phyloP scores from a whole-genome alignment of 1,140 invertebrate genomes.

The Drosophila insularis region DNA sequence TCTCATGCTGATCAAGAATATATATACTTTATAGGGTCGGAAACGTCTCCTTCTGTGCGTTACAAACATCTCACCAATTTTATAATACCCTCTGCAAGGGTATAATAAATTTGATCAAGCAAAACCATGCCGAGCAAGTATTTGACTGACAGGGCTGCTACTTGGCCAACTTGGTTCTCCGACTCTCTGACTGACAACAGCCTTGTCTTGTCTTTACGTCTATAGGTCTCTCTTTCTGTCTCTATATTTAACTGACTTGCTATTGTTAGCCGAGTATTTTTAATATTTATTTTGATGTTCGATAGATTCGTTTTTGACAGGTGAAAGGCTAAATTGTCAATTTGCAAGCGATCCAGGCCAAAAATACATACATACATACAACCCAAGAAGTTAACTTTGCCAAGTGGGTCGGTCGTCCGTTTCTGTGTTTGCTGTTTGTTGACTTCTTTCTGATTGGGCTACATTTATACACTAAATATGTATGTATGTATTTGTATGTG shows the following conservation, averaged over 20 bases:
- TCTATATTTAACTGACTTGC: slow-evolving; percentile 35
- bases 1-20: too few species aligned
- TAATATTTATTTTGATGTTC: slow-evolving; percentile 82
- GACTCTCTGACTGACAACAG: slow-evolving; percentile 30
- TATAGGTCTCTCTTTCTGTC: slow-evolving; percentile 33
- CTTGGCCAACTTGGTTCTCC: slow-evolving; percentile 36
- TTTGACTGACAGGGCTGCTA: slow-evolving; percentile 78
- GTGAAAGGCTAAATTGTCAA: slow-evolving; percentile 83
- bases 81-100: too few species aligned
- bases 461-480: slow-evolving; percentile 48
- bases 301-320: slow-evolving; percentile 82
- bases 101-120: slow-evolving; percentile 56
- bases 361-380: slow-evolving; percentile 24
- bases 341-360: slow-evolving; percentile 68
- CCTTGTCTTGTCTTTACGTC: slow-evolving; percentile 46
- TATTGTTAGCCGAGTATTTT: slow-evolving; percentile 68
- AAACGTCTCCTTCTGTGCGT: too few species aligned
- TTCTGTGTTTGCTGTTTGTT: slow-evolving; percentile 27
- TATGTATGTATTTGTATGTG: slow-evolving; percentile 13
- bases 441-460: slow-evolving; percentile 71
- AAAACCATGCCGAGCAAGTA: slow-evolving; percentile 54
- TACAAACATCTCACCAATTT: too few species aligned
- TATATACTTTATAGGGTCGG: too few species aligned
- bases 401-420: slow-evolving; percentile 38
- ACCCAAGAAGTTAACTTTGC: slow-evolving; percentile 22